Evolutionary conservation across 1,140 invertebrate genomes (phyloP).

Genomic region (Cherax quadricarinatus): DNA sequence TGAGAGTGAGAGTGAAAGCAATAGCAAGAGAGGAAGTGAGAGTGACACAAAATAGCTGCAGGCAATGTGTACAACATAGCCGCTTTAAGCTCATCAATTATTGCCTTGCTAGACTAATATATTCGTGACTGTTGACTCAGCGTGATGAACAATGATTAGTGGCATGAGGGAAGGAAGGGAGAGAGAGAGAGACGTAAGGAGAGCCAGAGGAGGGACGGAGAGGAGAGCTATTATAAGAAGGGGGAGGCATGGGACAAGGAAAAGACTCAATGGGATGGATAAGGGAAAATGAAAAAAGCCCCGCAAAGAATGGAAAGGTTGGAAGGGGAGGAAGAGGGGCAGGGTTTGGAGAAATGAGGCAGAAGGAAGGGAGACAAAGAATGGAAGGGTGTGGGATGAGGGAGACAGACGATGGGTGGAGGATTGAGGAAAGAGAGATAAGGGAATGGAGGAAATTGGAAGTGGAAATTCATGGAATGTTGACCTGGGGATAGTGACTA

Average conservation of each 20-base stretch:
- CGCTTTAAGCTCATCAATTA: too few species aligned
- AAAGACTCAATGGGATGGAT: neutral
- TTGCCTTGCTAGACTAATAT: too few species aligned
- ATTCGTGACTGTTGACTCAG: too few species aligned
- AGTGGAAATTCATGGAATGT: too few species aligned
- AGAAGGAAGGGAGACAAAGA: neutral
- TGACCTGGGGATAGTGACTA: too few species aligned
- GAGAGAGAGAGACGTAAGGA: neutral
- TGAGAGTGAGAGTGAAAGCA: neutral
- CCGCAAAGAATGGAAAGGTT: neutral
- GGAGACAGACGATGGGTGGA: neutral
- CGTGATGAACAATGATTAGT: too few species aligned
- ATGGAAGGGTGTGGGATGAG: neutral
- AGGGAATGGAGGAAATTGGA: neutral
- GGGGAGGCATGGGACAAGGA: neutral
- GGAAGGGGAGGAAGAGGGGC: neutral
- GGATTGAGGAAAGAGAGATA: neutral
- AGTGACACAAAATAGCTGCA: neutral
- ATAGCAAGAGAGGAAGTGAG: constrained; percentile 10
- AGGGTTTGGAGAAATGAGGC: neutral
- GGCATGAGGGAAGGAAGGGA: neutral
- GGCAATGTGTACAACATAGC: too few species aligned
- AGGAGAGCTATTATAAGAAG: neutral
- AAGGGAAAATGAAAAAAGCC: neutral
- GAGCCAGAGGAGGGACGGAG: neutral